phyloP scores from a whole-genome alignment of 2,113 vertebrate genomes.

The Bothrops jararaca region DNA sequence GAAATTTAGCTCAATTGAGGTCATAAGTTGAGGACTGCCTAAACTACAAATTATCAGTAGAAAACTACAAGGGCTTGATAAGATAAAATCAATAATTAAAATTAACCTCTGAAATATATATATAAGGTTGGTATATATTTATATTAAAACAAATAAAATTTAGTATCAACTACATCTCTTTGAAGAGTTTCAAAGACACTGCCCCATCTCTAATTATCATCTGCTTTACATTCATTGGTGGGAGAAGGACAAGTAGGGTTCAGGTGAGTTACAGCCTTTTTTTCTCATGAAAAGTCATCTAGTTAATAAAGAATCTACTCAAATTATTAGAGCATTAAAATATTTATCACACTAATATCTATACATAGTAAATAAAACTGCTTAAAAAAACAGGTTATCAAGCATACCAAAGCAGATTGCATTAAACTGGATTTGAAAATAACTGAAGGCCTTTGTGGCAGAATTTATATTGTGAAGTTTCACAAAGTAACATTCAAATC shows the following conservation, averaged over 20 bases:
- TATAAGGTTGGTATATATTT: not conserved
- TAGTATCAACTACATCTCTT: not conserved
- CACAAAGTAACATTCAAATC: not conserved
- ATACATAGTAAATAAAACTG: not conserved
- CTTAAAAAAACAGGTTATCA: not conserved
- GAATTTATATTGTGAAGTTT: not conserved
- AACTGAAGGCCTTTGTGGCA: not conserved
- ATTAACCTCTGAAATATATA: not conserved
- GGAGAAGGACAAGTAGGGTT: not conserved
- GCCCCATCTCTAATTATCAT: not conserved
- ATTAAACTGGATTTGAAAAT: not conserved
- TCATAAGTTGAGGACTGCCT: not conserved
- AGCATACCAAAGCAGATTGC: not conserved
- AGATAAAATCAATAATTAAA: not conserved
- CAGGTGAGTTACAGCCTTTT: not conserved
- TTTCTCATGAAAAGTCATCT: not conserved
- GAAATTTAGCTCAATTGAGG: not conserved
- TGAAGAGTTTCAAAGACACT: not conserved
- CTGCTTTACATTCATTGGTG: not conserved
- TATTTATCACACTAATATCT: not conserved
- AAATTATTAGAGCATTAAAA: not conserved
- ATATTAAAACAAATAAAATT: not conserved
- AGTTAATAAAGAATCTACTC: not conserved
- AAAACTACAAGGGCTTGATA: not conserved
- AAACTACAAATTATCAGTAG: not conserved